These are phyloP conservation scores for Notoglanidium macrostoma DNA, from an alignment of 2,797 vertebrate genomes.

Conservation along the genomic window DNA sequence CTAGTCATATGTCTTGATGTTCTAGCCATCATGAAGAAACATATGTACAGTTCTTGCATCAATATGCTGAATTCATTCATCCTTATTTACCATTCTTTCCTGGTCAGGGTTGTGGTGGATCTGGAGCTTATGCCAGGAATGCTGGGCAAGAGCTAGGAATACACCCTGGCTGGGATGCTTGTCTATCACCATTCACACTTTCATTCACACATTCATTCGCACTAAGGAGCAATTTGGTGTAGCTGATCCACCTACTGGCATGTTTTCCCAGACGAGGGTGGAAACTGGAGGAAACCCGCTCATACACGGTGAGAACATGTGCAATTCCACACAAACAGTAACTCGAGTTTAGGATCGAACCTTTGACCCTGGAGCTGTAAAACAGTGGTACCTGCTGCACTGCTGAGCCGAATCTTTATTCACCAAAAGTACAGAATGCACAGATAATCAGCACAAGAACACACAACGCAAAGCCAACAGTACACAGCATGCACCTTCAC, in stretches of 20 bases:
- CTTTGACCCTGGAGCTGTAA: slow-evolving; percentile 13
- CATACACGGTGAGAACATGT: background rate
- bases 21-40: too few species aligned
- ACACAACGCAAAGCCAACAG: background rate
- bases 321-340: background rate
- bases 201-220: background rate
- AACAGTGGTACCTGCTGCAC: background rate
- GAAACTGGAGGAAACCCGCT: background rate
- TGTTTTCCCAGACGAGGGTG: background rate
- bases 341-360: background rate
- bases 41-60: background rate
- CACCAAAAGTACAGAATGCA: background rate
- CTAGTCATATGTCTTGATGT: background rate
- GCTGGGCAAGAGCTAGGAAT: background rate
- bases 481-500: background rate
- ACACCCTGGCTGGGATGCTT: background rate
- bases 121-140: background rate
- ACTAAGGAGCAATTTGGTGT: background rate
- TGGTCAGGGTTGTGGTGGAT: background rate
- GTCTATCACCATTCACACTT: background rate
- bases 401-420: background rate
- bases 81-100: background rate
- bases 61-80: background rate
- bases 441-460: background rate
- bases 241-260: background rate